Percentiles rank a stretch among this genome's conserved stretches.
phyloP scores from a whole-genome alignment of 2,113 vertebrate genomes.

The Macroglossus sobrinus region DNA sequence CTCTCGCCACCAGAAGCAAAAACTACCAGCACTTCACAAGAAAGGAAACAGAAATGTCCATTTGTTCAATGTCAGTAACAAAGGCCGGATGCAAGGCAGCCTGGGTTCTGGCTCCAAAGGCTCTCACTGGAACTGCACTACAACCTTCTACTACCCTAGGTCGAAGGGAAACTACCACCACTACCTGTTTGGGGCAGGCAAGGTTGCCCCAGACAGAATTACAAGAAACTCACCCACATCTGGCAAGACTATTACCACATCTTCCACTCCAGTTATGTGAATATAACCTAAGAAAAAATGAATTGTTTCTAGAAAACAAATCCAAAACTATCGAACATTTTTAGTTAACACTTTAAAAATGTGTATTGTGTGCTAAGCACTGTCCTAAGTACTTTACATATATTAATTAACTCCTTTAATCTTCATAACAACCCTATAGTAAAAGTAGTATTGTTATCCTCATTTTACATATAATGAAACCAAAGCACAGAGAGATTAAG shows the following conservation, averaged over 20 bases:
- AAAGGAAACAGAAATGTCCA: background rate
- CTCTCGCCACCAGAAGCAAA: background rate
- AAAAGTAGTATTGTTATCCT: background rate
- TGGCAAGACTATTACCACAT: background rate
- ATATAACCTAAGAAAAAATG: background rate
- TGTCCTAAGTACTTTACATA: background rate
- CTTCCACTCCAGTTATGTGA: background rate
- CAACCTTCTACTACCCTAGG: accelerated
- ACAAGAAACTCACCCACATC: background rate
- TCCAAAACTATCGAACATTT: background rate
- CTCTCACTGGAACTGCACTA: background rate
- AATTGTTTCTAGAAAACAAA: background rate
- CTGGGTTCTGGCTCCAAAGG: background rate
- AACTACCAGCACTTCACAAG: background rate
- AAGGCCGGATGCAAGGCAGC: background rate
- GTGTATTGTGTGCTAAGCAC: background rate
- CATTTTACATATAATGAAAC: background rate
- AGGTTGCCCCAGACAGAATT: background rate
- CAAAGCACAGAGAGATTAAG: background rate
- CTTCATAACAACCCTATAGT: background rate
- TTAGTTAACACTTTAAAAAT: background rate
- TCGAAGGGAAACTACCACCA: background rate
- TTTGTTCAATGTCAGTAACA: background rate
- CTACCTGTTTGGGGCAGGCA: conserved; percentile 38
- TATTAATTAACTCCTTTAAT: background rate